phyloP scores from a whole-genome alignment of 1,140 invertebrate species.

The Akabosia matsudoensis region DNA sequence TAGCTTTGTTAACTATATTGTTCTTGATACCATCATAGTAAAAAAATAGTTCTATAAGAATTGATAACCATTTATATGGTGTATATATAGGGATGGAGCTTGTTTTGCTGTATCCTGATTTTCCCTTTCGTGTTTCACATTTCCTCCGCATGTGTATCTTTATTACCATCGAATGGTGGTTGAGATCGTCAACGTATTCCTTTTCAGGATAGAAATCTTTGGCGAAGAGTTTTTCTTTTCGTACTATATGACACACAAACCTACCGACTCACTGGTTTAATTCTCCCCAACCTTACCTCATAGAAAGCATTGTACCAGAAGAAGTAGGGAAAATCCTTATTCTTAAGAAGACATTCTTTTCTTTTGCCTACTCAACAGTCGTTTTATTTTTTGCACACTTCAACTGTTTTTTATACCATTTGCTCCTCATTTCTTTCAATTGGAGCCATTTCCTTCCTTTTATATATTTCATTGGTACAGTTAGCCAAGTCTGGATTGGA shows the following conservation, averaged over 20 bases:
- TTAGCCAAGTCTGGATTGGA: too few species aligned
- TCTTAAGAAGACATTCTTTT: background rate
- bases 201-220: too few species aligned
- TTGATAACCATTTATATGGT: too few species aligned
- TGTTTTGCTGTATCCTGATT: too few species aligned
- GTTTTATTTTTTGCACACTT: background rate
- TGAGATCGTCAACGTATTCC: too few species aligned
- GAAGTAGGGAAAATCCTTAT: background rate
- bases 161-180: conserved; percentile 1
- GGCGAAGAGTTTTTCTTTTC: too few species aligned
- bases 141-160: conserved; percentile 11
- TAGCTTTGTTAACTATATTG: conserved; percentile 18
- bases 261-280: conserved; percentile 5
- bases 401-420: background rate
- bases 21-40: conserved; percentile 4
- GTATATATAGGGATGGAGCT: too few species aligned
- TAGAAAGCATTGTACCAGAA: conserved; percentile 9
- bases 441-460: background rate
- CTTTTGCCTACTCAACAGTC: background rate
- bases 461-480: background rate
- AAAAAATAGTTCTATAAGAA: too few species aligned
- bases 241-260: background rate
- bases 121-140: too few species aligned
- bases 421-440: background rate
- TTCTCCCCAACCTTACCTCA: background rate